A percentile compares a stretch with the other conserved stretches of the same genome.
Evolutionary conservation across 30 jellyfish, hydroid and myxozoan species (phyloP).

Genomic region (Hydractinia echinata): DNA sequence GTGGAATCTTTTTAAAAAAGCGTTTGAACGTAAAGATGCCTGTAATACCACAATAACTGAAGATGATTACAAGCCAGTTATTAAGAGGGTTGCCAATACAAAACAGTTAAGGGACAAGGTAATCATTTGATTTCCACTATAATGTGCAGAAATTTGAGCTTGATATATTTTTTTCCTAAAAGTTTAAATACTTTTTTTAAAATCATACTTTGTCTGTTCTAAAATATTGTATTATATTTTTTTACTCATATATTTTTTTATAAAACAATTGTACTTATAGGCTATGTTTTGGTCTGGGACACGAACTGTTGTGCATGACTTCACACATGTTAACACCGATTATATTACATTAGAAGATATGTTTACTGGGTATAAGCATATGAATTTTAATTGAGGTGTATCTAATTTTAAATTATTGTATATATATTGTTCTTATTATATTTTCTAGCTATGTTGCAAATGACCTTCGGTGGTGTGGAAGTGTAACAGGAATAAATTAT

Average conservation of each 20-base stretch:
- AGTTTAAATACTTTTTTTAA: not conserved
- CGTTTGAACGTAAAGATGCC: slow-evolving; percentile 24
- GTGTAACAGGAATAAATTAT: slow-evolving; percentile 29
- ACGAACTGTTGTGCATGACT: not conserved
- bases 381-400: not conserved
- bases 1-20: slow-evolving; percentile 9
- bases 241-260: not conserved
- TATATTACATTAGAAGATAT: slow-evolving; percentile 15
- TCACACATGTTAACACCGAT: not conserved
- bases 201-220: not conserved
- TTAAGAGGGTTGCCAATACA: not conserved
- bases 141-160: not conserved
- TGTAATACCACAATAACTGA: not conserved
- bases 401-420: not conserved
- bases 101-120: not conserved
- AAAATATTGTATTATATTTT: too few species aligned
- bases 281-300: slow-evolving; percentile 26
- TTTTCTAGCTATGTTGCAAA: slow-evolving; percentile 28
- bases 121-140: not conserved
- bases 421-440: not conserved
- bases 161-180: too few species aligned
- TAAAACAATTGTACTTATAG: not conserved
- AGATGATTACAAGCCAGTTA: not conserved
- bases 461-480: slow-evolving; percentile 32
- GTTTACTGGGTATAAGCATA: slow-evolving; percentile 11